Percentiles rank a stretch among this genome's conserved stretches.
These are phyloP conservation scores for Drosophila helvetica DNA, from an alignment of 2,888 invertebrate genomes.

Conservation along the genomic window DNA sequence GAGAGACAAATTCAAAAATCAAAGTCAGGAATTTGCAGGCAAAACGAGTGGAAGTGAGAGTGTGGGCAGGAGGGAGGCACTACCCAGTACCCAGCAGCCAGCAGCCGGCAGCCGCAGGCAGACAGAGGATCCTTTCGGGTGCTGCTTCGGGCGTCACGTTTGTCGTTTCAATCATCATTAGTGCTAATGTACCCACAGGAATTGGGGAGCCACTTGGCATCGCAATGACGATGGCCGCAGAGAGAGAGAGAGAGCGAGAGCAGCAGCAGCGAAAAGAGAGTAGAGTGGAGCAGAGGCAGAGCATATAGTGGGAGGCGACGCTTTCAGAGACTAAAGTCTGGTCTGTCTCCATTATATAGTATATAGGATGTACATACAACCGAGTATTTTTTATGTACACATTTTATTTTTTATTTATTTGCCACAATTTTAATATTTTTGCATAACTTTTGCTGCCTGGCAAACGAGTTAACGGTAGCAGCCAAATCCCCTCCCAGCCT, in stretches of 20 bases:
- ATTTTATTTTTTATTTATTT: conserved; percentile 69
- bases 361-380: conserved; percentile 12
- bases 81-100: background rate
- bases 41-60: background rate
- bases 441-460: conserved; percentile 25
- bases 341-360: conserved; percentile 1
- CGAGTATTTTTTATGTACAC: conserved; percentile 36
- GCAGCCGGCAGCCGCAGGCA: no score
- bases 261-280: conserved; percentile 16
- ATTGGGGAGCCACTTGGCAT: conserved; percentile 76
- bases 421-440: conserved; percentile 75
- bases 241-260: conserved; percentile 17
- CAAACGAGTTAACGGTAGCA: conserved; percentile 63
- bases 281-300: conserved; percentile 5
- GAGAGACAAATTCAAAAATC: conserved; percentile 71
- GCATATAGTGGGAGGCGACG: conserved; percentile 25
- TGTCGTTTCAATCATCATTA: conserved; percentile 84
- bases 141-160: conserved; percentile 68
- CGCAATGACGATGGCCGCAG: conserved; percentile 6
- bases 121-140: conserved; percentile 40
- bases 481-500: conserved; percentile 30
- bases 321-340: conserved; percentile 7
- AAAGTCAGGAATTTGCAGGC: conserved; percentile 61
- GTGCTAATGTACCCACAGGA: conserved; percentile 84
- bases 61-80: background rate